Conservation (phyloP, 92 coral and sea anemone species). For the Heliopora coerulea region DNA sequence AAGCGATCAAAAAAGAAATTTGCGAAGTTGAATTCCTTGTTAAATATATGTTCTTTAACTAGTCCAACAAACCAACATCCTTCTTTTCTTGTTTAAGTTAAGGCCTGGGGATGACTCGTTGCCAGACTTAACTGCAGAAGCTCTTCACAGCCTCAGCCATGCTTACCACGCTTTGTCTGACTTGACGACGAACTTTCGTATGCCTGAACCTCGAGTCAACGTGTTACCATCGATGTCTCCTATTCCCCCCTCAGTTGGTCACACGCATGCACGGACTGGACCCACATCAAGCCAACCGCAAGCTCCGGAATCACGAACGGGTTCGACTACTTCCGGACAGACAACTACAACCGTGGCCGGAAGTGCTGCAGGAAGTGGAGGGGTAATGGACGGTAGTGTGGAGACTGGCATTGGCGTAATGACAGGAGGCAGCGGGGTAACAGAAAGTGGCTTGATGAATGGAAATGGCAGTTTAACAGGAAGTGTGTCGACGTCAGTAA, state of each 20-base stretch:
- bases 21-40: too few relatives aligned
- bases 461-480: background rate
- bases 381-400: background rate
- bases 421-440: constrained; percentile 4
- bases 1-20: too few relatives aligned
- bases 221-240: constrained; percentile 82
- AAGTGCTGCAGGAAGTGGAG: constrained; percentile 15
- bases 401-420: constrained; percentile 4
- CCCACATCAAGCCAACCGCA: background rate
- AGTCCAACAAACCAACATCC: background rate
- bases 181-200: constrained; percentile 80
- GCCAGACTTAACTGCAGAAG: constrained; percentile 91
- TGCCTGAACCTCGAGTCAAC: constrained; percentile 82
- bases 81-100: constrained; percentile 47
- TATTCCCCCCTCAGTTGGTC: constrained; percentile 2
- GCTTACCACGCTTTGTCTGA: constrained; percentile 98
- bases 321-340: constrained; percentile 13
- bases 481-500: constrained; percentile 1
- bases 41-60: background rate
- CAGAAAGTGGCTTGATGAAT: background rate
- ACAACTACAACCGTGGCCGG: constrained; percentile 21
- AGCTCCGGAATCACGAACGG: constrained; percentile 10
- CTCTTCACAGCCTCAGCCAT: constrained; percentile 91
- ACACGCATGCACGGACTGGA: constrained; percentile 44
- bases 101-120: constrained; percentile 88